Percentiles rank a stretch among this genome's conserved stretches.
These are phyloP conservation scores for Coelopa pilipes DNA, from an alignment of 2,888 invertebrate genomes.

Conservation along the genomic window DNA sequence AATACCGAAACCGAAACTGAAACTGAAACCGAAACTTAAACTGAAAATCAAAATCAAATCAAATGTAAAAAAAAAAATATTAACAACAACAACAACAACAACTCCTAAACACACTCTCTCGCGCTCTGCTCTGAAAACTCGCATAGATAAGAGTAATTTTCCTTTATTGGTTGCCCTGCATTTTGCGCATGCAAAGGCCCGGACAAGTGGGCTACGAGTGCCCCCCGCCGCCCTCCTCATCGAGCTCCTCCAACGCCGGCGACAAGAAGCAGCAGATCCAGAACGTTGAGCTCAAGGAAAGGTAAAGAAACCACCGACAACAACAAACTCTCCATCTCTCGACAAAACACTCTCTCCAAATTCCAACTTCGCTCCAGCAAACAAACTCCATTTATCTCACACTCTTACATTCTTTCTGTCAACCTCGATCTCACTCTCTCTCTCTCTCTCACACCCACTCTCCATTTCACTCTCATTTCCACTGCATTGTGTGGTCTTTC, in stretches of 20 bases:
- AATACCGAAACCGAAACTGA: not conserved
- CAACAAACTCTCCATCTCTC: too few species aligned
- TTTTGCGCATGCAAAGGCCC: conserved; percentile 90
- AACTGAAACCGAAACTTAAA: too few species aligned
- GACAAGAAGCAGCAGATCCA: conserved; percentile 72
- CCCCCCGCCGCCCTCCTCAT: conserved; percentile 69
- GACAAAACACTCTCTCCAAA: too few species aligned
- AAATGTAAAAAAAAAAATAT: conserved; percentile 35
- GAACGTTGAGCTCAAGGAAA: conserved; percentile 88
- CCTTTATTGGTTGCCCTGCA: conserved; percentile 97
- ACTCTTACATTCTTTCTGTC: too few species aligned
- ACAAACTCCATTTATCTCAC: too few species aligned
- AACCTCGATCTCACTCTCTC: too few species aligned
- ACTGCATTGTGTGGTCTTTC: too few species aligned
- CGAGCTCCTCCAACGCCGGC: conserved; percentile 73
- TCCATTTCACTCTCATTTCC: too few species aligned
- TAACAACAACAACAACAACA: conserved; percentile 29
- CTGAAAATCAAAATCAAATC: conserved; percentile 35
- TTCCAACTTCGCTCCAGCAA: too few species aligned
- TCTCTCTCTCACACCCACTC: too few species aligned
- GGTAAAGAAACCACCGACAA: conserved; percentile 61
- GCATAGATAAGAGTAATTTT: conserved; percentile 88
- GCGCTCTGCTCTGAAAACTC: conserved; percentile 41
- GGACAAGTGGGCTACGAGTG: conserved; percentile 71
- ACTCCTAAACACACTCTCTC: conserved; percentile 35